phyloP scores from a whole-genome alignment of 2,888 invertebrate genomes.

The Drosophila monieri region DNA sequence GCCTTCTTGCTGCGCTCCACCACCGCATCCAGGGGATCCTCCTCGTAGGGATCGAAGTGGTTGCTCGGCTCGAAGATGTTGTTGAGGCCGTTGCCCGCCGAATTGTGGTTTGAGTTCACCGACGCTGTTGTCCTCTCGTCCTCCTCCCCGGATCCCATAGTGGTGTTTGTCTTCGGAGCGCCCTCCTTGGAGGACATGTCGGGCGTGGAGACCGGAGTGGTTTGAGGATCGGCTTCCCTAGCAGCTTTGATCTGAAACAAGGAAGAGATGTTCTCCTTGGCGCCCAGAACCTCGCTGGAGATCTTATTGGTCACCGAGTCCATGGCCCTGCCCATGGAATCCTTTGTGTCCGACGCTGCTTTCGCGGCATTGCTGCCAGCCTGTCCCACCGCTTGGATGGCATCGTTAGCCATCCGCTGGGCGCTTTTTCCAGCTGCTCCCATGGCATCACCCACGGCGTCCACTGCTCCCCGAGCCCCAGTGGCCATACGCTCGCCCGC shows the following conservation, averaged over 20 bases:
- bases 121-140: conserved; percentile 83
- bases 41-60: conserved; percentile 48
- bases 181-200: conserved; percentile 37
- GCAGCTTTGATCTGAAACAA: conserved; percentile 76
- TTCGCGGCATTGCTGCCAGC: conserved; percentile 70
- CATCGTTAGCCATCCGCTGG: conserved; percentile 62
- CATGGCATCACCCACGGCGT: conserved; percentile 64
- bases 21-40: conserved; percentile 72
- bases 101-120: conserved; percentile 81
- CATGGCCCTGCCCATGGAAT: conserved; percentile 69
- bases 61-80: conserved; percentile 59
- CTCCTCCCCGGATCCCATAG: conserved; percentile 65
- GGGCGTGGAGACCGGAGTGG: conserved; percentile 52
- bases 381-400: conserved; percentile 65
- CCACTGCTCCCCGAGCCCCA: conserved; percentile 46
- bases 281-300: conserved; percentile 71
- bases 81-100: conserved; percentile 67
- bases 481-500: conserved; percentile 67
- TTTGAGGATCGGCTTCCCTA: conserved; percentile 49
- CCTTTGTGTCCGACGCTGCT: conserved; percentile 61
- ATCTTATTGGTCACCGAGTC: conserved; percentile 71
- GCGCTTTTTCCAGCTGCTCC: conserved; percentile 64
- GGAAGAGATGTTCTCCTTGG: conserved; percentile 76
- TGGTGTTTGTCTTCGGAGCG: conserved; percentile 53
- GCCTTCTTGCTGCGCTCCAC: conserved; percentile 72